Base-by-base conservation (phyloP, 2,888 invertebrate genomes). In the Latheticus oryzae region DNA sequence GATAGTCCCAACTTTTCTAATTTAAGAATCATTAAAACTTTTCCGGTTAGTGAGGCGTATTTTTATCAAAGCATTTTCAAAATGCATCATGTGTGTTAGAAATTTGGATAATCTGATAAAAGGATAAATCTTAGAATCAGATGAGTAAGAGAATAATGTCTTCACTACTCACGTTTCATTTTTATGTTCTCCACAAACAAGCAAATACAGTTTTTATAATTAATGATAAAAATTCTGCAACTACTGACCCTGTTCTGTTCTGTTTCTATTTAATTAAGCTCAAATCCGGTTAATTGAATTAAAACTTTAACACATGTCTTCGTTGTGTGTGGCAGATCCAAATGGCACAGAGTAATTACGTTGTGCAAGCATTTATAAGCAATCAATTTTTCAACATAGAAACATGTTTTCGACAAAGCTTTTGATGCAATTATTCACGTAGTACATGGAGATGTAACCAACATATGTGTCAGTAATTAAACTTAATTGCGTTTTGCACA, bases 1-100 rank as follows among this genome's bases (percentile, higher is more conserved):
- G 30, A 19, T 42, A 24, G 13, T 26, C 42, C 32, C 12, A 45
- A 45, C 45, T 45, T 45, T 45, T 8, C 45, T 45, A 30, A 45
- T 45, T 17, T 30, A 32, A 32, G n/a, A 19, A 30, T 45, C 45
- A 32, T 58, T 59, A 58, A 58, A 61, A 61, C 43, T 61, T 45
- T 43, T 43, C 28, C 43, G 43, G 26, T 43, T 43, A n/a, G n/a
- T n/a, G n/a, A n/a, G n/a, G n/a, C n/a, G n/a, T n/a, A n/a, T n/a
- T n/a, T n/a, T n/a, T n/a, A n/a, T n/a, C n/a, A n/a, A n/a, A n/a
- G n/a, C n/a, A n/a, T n/a, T n/a, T n/a, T n/a, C n/a, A n/a, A n/a
- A n/a, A n/a, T n/a, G n/a, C n/a, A n/a, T n/a, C n/a, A n/a, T n/a
- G n/a, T n/a, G n/a, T n/a, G n/a, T n/a, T n/a, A n/a, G n/a, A n/a